Evolutionary conservation across 2,888 invertebrate species (phyloP).

Genomic region (Lypha dubia): DNA sequence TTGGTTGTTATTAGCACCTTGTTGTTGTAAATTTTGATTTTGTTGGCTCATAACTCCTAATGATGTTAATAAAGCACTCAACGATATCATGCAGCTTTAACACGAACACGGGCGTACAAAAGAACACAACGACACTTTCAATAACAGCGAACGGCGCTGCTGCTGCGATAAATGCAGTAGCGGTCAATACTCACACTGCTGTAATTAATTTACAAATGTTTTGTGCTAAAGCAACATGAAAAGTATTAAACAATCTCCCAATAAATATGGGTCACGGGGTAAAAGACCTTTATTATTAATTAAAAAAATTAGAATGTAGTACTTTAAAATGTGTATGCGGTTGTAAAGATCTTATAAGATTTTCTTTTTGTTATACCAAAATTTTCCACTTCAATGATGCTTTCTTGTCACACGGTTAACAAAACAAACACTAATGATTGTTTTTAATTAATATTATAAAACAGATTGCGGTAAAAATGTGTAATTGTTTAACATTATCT

Average conservation of each 20-base stretch:
- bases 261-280: conserved; percentile 62
- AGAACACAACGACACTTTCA: neutral
- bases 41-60: conserved; percentile 72
- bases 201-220: conserved; percentile 21
- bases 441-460: neutral
- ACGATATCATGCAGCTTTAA: conserved; percentile 81
- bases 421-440: neutral
- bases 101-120: conserved; percentile 48
- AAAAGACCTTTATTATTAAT: conserved; percentile 53
- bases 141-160: conserved; percentile 29
- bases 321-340: neutral
- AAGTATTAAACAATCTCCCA: conserved; percentile 7
- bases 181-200: conserved; percentile 45
- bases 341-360: neutral
- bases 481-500: neutral
- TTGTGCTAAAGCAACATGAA: conserved; percentile 4
- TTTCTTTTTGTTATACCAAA: conserved; percentile 60
- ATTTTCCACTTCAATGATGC: conserved; percentile 43
- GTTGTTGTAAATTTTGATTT: conserved; percentile 70
- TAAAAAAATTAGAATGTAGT: conserved; percentile 4
- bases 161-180: conserved; percentile 36
- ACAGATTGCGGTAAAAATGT: neutral
- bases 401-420: neutral
- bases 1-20: conserved; percentile 79
- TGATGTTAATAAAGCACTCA: conserved; percentile 81